These are phyloP conservation scores for Charina bottae DNA, from an alignment of 2,113 vertebrate genomes.

Conservation along the genomic window DNA sequence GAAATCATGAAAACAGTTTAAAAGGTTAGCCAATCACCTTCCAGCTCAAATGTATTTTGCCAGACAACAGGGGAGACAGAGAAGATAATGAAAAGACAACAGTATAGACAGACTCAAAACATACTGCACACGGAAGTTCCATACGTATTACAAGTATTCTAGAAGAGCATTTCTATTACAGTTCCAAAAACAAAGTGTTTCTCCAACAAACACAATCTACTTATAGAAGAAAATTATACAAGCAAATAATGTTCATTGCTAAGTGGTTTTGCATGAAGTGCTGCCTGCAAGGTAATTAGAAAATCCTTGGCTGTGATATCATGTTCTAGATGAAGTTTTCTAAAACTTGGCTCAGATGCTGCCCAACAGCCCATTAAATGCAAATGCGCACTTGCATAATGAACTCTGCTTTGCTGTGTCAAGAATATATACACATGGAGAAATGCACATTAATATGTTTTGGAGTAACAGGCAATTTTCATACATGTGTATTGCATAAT, in stretches of 20 bases:
- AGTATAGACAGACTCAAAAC: slow-evolving; percentile 50
- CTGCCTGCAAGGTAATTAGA: neutral
- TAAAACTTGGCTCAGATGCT: neutral
- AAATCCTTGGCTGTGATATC: neutral
- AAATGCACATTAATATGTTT: fast-evolving
- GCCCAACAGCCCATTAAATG: neutral
- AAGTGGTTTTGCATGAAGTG: neutral
- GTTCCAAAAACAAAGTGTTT: slow-evolving; percentile 30
- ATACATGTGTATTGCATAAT: neutral
- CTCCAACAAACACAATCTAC: slow-evolving; percentile 3
- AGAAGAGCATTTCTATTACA: slow-evolving; percentile 55
- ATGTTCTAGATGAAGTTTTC: slow-evolving; percentile 49
- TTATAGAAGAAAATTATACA: neutral
- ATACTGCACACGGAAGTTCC: slow-evolving; percentile 28
- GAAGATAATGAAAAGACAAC: slow-evolving; percentile 57
- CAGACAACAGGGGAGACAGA: slow-evolving; percentile 68
- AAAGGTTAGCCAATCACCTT: slow-evolving; percentile 69
- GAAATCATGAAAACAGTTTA: slow-evolving; percentile 59
- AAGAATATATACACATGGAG: neutral
- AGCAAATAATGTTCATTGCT: neutral
- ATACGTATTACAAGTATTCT: slow-evolving; percentile 58
- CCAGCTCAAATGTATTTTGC: slow-evolving; percentile 67
- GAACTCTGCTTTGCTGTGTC: neutral
- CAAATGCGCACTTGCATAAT: neutral
- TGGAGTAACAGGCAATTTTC: neutral